Evolutionary conservation across 2,797 vertebrate genomes (phyloP).

Genomic region (Hemitrygon akajei): DNA sequence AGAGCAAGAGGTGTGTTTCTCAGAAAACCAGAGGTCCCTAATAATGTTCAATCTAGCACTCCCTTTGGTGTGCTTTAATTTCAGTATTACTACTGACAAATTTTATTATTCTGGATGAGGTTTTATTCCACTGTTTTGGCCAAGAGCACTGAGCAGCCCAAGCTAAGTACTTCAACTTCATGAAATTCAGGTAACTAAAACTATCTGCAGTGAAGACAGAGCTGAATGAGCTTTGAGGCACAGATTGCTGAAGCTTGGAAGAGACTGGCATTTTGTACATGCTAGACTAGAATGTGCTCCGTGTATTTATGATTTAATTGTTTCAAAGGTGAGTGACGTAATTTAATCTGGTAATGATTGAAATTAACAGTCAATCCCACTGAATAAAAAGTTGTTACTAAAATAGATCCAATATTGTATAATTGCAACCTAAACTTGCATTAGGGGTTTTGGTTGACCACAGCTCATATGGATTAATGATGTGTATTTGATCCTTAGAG

Average conservation of each 20-base stretch:
- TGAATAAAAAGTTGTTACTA: slow-evolving; percentile 4
- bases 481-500: neutral
- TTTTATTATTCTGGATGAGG: neutral
- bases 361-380: neutral
- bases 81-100: neutral
- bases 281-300: neutral
- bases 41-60: neutral
- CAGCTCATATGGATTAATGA: slow-evolving; percentile 2
- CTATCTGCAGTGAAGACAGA: neutral
- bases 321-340: neutral
- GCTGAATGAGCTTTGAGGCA: neutral
- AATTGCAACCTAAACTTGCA: neutral
- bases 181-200: neutral
- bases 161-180: neutral
- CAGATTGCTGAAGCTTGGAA: neutral
- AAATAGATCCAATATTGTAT: neutral
- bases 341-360: neutral
- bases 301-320: neutral
- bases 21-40: neutral
- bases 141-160: neutral
- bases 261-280: neutral
- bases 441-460: slow-evolving; percentile 25
- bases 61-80: neutral
- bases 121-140: neutral
- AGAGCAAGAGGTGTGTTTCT: neutral